A percentile compares a stretch with the other conserved stretches of the same genome.
phyloP scores from a whole-genome alignment of 1,140 invertebrate species.

The Halictus rubicundus region DNA sequence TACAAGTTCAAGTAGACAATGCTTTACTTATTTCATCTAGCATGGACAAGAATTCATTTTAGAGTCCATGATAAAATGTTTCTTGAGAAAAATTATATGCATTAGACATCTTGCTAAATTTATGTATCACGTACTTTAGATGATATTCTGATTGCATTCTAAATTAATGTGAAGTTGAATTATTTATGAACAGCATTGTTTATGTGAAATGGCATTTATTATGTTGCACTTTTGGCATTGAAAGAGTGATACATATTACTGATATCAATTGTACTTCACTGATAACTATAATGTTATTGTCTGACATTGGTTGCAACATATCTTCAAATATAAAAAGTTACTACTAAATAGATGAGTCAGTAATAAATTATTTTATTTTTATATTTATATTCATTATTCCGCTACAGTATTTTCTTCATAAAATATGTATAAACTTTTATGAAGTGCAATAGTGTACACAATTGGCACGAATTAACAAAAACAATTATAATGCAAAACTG shows the following conservation, averaged over 20 bases:
- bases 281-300: slow-evolving; percentile 2
- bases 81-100: neutral
- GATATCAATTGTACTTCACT: neutral
- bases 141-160: neutral
- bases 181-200: neutral
- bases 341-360: neutral
- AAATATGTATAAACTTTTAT: neutral
- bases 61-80: neutral
- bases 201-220: neutral
- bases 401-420: neutral
- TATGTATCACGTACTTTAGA: neutral
- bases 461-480: neutral
- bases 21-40: neutral
- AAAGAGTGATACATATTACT: neutral
- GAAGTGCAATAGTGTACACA: neutral
- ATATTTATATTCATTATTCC: neutral
- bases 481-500: neutral
- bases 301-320: neutral
- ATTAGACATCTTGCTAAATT: neutral
- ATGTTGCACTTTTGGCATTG: neutral
- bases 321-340: neutral
- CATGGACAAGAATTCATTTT: neutral
- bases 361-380: neutral
- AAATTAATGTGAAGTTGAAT: neutral
- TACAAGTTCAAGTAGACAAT: neutral